Base-by-base conservation (phyloP, 2,797 vertebrate genomes). In the Myripristis murdjan region DNA sequence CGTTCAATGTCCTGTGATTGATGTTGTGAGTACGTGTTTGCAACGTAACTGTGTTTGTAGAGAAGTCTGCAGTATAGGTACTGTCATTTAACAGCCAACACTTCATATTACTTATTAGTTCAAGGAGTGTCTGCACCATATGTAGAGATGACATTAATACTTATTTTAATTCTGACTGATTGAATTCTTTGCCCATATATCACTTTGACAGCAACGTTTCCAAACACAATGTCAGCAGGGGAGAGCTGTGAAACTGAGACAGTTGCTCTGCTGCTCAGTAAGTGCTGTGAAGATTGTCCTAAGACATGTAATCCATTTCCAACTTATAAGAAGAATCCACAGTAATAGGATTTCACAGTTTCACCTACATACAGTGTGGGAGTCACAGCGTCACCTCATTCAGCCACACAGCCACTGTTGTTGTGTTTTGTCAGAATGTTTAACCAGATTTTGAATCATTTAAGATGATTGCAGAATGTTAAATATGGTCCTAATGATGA, bases 221-320 rank as follows among this genome's bases (percentile, higher is more conserved):
- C 23, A 3, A 3, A 46, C 5, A 20, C 46, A 48, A 48, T 20
- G n/a, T 48, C n/a, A 20, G n/a, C 35, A 2, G 18, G 6, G 6
- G 9, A 9, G 8, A 2, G 6, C 44, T 20, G 46, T 3, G 2
- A 23, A 4, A 23, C 46, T 48, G 18, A 33, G 11, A 54, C 15
- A 4, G 53, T n/a, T 22, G 53, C 31, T 37, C 18, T 22, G 2
- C 5, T 20, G 44, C 44, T 33, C 28, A 1, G 31, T 35, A 55
- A 55, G 20, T 24, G 55, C 59, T 35, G n/a, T 46, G n/a, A 18
- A 18, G 44, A 46, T 11, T 11, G 20, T 23, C 15, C 48, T 48
- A 48, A 37, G 61, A 53, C 41, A 47, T 67, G 20, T 75, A 64
- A 70, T 68, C 68, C 49, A 70, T 47, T 60, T 24, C 37, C 24